These are phyloP conservation scores for Scopus umbretta DNA, from an alignment of 2,113 vertebrate species.

Conservation along the genomic window DNA sequence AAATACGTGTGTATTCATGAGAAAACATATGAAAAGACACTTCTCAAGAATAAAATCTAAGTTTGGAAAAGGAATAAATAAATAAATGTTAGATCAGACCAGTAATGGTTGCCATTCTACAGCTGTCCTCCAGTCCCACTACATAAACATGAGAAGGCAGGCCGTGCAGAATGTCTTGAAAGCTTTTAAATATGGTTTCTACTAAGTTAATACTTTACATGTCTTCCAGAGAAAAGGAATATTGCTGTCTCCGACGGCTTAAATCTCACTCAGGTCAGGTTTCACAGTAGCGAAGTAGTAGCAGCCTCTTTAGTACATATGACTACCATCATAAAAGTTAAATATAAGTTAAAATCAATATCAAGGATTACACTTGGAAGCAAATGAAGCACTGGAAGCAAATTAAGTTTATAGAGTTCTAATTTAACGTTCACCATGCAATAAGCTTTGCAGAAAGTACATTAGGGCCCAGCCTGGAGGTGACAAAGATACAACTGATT, in stretches of 20 bases:
- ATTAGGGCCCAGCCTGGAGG: not conserved
- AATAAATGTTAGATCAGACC: not conserved
- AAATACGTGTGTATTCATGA: not conserved
- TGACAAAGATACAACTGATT: not conserved
- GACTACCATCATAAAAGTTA: conserved; percentile 39
- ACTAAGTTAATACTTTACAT: not conserved
- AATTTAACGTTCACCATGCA: not conserved
- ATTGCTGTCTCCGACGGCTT: not conserved
- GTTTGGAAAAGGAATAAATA: not conserved
- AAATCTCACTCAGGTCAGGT: not conserved
- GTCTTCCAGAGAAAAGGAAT: not conserved
- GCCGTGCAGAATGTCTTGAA: not conserved
- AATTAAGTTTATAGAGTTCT: conserved; percentile 60
- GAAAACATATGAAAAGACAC: not conserved
- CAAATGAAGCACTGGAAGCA: conserved; percentile 46
- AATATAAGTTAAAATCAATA: conserved; percentile 64
- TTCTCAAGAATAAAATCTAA: not conserved
- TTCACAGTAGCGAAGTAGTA: not conserved
- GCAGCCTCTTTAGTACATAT: not conserved
- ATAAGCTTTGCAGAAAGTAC: conserved; percentile 4
- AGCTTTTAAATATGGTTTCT: not conserved
- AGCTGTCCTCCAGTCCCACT: not conserved
- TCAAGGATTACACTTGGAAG: conserved; percentile 34
- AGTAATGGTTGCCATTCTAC: not conserved
- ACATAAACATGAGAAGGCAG: not conserved